Evolutionary conservation across 1,140 invertebrate species (phyloP).

Genomic region (Artemia franciscana): DNA sequence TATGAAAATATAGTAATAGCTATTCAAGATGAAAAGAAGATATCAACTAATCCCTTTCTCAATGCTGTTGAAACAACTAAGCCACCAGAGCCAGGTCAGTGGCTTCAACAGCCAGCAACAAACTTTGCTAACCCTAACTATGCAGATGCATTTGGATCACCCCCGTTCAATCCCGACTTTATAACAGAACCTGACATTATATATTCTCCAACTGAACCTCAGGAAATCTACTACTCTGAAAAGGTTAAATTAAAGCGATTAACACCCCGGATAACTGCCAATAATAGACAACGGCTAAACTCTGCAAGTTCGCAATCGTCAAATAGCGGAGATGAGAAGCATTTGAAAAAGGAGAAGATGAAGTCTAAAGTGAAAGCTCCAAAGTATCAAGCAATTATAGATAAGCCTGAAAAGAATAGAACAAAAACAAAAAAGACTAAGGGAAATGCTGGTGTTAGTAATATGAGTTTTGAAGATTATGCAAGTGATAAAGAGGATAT

Average conservation of each 20-base stretch:
- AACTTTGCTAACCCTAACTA: conserved; percentile 4
- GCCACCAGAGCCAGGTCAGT: conserved; percentile 11
- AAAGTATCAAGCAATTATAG: conserved; percentile 26
- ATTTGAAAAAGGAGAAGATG: conserved; percentile 22
- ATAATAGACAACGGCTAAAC: conserved; percentile 9
- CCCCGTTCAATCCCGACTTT: conserved; percentile 25
- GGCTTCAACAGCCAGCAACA: conserved; percentile 9
- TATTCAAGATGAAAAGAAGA: neutral
- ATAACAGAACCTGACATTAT: conserved; percentile 10
- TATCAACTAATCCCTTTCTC: conserved; percentile 1
- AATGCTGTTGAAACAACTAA: conserved; percentile 9
- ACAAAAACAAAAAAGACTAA: conserved; percentile 11
- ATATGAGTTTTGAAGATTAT: conserved; percentile 56
- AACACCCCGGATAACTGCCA: conserved; percentile 10
- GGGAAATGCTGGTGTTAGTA: conserved; percentile 33
- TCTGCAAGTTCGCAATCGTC: neutral
- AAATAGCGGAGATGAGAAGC: conserved; percentile 11
- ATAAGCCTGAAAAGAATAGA: conserved; percentile 11
- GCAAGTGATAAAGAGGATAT: conserved; percentile 32
- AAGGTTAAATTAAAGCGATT: conserved; percentile 14
- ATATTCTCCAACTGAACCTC: conserved; percentile 11
- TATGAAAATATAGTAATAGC: conserved; percentile 14
- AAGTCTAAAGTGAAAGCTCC: conserved; percentile 22
- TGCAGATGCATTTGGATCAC: conserved; percentile 32
- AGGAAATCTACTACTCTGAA: conserved; percentile 10